Evolutionary conservation across 2,113 vertebrate species (phyloP).

Genomic region (Dendrocopos noguchii): DNA sequence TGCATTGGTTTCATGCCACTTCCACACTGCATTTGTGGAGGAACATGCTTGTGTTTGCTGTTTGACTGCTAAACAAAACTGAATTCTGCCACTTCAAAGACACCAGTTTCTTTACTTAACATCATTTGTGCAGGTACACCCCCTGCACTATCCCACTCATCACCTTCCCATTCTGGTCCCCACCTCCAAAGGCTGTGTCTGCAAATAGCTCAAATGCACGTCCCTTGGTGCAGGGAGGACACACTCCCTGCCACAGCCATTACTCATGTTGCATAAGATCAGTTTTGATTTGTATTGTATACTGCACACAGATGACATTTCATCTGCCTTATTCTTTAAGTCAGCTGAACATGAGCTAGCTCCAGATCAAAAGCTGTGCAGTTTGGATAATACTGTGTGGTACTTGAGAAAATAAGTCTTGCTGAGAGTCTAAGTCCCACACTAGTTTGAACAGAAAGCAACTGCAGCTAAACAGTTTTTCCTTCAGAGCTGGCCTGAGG

Average conservation of each 20-base stretch:
- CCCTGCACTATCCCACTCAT: neutral
- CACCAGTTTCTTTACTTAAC: neutral
- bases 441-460: neutral
- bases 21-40: neutral
- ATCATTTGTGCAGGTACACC: neutral
- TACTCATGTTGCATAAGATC: neutral
- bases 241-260: neutral
- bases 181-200: neutral
- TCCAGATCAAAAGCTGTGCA: neutral
- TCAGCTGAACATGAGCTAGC: neutral
- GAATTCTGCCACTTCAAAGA: neutral
- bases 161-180: neutral
- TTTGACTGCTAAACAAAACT: neutral
- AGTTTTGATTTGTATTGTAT: neutral
- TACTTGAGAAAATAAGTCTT: neutral
- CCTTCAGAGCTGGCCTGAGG: neutral
- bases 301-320: neutral
- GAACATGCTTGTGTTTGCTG: neutral
- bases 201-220: fast-evolving
- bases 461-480: neutral
- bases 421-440: neutral
- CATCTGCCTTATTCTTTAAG: neutral
- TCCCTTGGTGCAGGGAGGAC: neutral
- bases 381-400: neutral
- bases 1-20: neutral